These are phyloP conservation scores for Drosophila borborema DNA, from an alignment of 2,888 invertebrate species.

Conservation along the genomic window DNA sequence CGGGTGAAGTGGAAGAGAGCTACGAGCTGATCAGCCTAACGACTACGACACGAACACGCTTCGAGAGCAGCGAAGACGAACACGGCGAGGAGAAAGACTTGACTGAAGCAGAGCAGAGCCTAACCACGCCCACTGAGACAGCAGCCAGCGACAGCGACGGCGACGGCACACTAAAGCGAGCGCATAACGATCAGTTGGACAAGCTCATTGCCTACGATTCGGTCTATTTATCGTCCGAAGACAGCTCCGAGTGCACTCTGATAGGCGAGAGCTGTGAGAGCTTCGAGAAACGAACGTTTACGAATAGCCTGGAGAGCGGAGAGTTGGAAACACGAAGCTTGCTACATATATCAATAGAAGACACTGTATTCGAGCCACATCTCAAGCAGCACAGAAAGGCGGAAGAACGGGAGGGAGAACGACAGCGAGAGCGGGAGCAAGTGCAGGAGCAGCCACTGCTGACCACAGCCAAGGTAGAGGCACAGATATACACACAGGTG, in stretches of 20 bases:
- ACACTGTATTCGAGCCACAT: constrained; percentile 80
- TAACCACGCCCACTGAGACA: constrained; percentile 34
- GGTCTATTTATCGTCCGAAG: constrained; percentile 85
- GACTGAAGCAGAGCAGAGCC: constrained; percentile 16
- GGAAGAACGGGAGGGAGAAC: constrained; percentile 15
- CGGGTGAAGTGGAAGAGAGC: constrained; percentile 66
- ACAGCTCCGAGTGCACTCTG: constrained; percentile 83
- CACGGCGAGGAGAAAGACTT: constrained; percentile 1
- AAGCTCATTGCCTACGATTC: constrained; percentile 85
- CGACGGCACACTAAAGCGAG: constrained; percentile 68
- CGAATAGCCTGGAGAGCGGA: constrained; percentile 50
- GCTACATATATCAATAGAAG: constrained; percentile 84
- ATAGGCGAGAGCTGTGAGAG: constrained; percentile 76
- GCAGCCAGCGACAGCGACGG: constrained; percentile 56
- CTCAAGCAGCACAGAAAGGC: constrained; percentile 62
- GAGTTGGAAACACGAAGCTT: constrained; percentile 73
- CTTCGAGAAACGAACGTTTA: constrained; percentile 59
- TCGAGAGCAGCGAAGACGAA: constrained; percentile 72
- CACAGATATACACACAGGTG: constrained; percentile 76
- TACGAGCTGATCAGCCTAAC: constrained; percentile 83
- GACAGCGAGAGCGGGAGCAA: constrained; percentile 8
- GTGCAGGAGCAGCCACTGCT: constrained; percentile 9
- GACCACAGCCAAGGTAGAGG: constrained; percentile 47
- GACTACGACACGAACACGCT: constrained; percentile 76
- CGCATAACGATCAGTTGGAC: constrained; percentile 67